Evolutionary conservation across 2,888 invertebrate species (phyloP).

Genomic region (Girardia tigrina): DNA sequence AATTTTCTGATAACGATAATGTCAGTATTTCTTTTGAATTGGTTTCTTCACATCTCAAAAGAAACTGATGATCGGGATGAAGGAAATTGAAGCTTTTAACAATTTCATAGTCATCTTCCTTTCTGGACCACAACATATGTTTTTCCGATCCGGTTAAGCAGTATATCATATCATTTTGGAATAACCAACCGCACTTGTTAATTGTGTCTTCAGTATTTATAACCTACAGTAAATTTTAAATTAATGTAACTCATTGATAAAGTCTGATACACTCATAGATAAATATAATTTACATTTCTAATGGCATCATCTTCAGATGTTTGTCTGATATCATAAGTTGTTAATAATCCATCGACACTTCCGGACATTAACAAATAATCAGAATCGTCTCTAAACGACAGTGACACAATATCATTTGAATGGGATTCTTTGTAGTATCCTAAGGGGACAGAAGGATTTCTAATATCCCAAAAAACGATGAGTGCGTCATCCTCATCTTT

Average conservation of each 20-base stretch:
- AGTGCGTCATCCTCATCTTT: constrained; percentile 14
- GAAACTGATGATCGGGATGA: background rate
- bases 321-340: background rate
- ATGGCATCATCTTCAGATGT: background rate
- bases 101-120: background rate
- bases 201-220: background rate
- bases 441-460: background rate
- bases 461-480: background rate
- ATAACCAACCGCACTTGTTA: background rate
- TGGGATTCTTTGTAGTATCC: constrained; percentile 1
- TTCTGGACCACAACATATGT: background rate
- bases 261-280: too few relatives aligned
- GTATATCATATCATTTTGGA: background rate
- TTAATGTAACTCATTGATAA: too few relatives aligned
- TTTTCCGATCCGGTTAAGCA: background rate
- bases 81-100: background rate
- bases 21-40: background rate
- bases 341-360: background rate
- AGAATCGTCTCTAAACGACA: background rate
- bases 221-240: background rate
- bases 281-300: background rate
- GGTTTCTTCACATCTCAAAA: background rate
- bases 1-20: background rate
- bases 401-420: background rate
- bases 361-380: background rate